These are phyloP conservation scores for Rhopalosiphum maidis DNA, from an alignment of 1,140 invertebrate species.

Conservation along the genomic window DNA sequence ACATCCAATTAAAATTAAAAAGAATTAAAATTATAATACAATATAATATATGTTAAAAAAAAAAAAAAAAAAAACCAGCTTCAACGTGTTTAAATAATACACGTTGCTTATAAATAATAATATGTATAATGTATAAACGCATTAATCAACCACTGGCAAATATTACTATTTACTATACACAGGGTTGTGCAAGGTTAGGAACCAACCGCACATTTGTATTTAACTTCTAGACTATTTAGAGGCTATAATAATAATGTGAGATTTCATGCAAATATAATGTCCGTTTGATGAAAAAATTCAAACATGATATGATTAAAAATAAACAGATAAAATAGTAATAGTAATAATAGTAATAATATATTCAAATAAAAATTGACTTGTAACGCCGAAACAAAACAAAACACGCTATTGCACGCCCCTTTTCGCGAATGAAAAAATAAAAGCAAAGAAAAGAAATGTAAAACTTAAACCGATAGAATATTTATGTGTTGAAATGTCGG, in stretches of 20 bases:
- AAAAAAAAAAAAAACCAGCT: background rate
- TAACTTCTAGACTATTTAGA: constrained; percentile 1
- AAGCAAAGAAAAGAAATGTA: background rate
- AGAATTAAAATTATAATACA: constrained; percentile 6
- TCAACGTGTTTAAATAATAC: no score
- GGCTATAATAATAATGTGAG: constrained; percentile 29
- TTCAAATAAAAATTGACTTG: constrained; percentile 21
- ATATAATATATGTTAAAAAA: background rate
- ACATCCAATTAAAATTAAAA: constrained; percentile 42
- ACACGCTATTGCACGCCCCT: constrained; percentile 54
- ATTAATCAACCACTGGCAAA: constrained; percentile 27
- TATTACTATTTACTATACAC: background rate
- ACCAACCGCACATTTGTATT: constrained; percentile 49
- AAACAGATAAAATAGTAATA: constrained; percentile 5
- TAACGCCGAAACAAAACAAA: constrained; percentile 29
- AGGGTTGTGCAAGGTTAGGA: constrained; percentile 40
- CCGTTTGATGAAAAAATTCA: background rate
- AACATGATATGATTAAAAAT: constrained; percentile 1
- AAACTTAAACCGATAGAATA: background rate
- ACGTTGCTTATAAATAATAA: background rate
- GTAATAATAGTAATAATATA: constrained; percentile 22
- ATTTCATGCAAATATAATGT: constrained; percentile 27
- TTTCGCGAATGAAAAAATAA: background rate
- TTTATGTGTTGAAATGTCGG: background rate
- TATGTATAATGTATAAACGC: background rate